Evolutionary conservation across 1,140 invertebrate genomes (phyloP).

Genomic region (Ips typographus): DNA sequence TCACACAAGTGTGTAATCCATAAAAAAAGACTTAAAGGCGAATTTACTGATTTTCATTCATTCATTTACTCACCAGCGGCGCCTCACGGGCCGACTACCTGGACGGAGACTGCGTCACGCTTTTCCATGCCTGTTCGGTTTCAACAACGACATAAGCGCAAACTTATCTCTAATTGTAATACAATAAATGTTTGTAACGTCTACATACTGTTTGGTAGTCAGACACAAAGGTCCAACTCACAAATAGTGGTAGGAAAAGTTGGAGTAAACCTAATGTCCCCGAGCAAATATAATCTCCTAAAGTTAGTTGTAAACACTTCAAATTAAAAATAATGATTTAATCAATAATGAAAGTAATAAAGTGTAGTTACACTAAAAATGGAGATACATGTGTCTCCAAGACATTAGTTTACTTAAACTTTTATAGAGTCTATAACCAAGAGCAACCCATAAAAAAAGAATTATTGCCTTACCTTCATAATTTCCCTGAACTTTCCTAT

Average conservation of each 20-base stretch:
- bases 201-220: conserved; percentile 24
- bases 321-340: no score
- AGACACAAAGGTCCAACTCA: conserved; percentile 21
- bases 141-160: conserved; percentile 53
- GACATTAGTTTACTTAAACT: no score
- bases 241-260: conserved; percentile 13
- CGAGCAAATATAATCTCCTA: not conserved
- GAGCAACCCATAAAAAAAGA: not conserved
- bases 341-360: no score
- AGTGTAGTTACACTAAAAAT: no score
- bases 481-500: conserved; percentile 96
- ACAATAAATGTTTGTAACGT: conserved; percentile 24
- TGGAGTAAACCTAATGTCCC: not conserved
- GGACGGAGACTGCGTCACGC: conserved; percentile 49
- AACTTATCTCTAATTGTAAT: conserved; percentile 47
- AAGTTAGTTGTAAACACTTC: not conserved
- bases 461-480: conserved; percentile 78
- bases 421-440: no score
- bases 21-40: no score
- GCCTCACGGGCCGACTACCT: conserved; percentile 47
- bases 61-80: conserved; percentile 50
- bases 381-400: no score
- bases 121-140: conserved; percentile 52
- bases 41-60: conserved; percentile 35
- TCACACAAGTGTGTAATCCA: no score